Base-by-base conservation (phyloP, 2,888 invertebrate genomes). In the Ichneumon xanthorius region DNA sequence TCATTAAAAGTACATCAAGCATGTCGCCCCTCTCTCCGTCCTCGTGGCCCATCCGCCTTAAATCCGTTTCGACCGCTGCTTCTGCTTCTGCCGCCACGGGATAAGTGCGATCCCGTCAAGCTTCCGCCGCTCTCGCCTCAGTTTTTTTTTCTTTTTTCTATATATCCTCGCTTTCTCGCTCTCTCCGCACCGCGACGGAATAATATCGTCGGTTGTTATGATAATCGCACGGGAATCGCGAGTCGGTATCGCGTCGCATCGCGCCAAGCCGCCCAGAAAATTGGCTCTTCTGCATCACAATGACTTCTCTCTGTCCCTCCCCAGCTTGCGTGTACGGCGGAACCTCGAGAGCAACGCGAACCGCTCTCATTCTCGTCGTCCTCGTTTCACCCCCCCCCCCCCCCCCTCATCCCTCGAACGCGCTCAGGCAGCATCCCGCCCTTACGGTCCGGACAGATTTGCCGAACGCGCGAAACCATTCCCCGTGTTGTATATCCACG, bases 241-340 rank as follows among this genome's bases (percentile, higher is more conserved):
- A 92, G 89, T 91, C 33, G 77, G 82, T 86, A 87, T 87, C 85
- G 91, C 90, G 89, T 90, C 92, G 92, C 92, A 92, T 92, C 92
- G 91, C 92, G 91, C 92, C 93, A 93, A 94, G 93, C 94, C 93
- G 93, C 92, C 93, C 93, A 93, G 94, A 94, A 94, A 93, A 94
- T 94, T 94, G 94, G 93, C 93, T 93, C 93, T 92, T 93, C 94
- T 94, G 93, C 94, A 94, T 94, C 92, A 93, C 94, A 94, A 94
- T 94, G 94, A 93, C 92, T 92, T 91, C 88, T 87, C 84, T 86
- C 90, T 88, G 89, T 83, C 88, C 84, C 88, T 80, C 77, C 78
- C 85, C 80, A 82, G 87, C 87, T 88, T 77, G 73, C 86, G 76
- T 26, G 48, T 33, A 40, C 67, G 30, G 67, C 78, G 79, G 77